Evolutionary conservation across 2,888 invertebrate genomes (phyloP), one percentile per base, ranked within the genome.

Genomic region (Drosophila lutescens): DNA sequence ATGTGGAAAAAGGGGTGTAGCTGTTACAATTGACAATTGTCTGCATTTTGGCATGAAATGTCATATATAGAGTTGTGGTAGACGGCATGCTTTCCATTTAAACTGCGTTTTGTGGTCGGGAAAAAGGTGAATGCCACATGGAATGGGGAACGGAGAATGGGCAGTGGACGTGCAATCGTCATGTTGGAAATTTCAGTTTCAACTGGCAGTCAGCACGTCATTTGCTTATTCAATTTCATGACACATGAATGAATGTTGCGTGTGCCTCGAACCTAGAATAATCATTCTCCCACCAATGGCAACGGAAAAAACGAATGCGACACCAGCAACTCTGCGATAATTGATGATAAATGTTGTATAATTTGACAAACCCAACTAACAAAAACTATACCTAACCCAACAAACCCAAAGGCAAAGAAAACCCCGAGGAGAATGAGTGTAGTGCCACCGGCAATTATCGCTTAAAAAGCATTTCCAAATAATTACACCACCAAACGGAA

Each of bases 321-420:
- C 61, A 68, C 76, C 70, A 67, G 66, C 72, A 77, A 67, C 76
- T 73, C 78, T 79, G 87, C 80, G 88, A 91, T 90, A 90, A 90
- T 90, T 90, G 90, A 88, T 91, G 91, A 90, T 90, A 91, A 90
- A 90, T 91, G 90, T 90, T 89, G 79, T 89, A 86, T 88, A 90
- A 90, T 91, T 91, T 90, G 90, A 89, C 83, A 87, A 88, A 77
- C 84, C 80, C 79, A 83, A 71, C 75, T 77, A 67, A 78, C 50
- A 68, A 55, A 74, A 74, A 80, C 56, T 53, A 68, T 47, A 47
- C 49, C 23, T 32, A 13, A n/a, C 2, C 26, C 9, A 46, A 4
- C 26, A n/a, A 46, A n/a, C 15, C 23, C 44, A 55, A 60, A 57
- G 36, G 26, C 26, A 26, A 26, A 30, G 30, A 53, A 46, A 38